Percentiles rank a stretch among this genome's conserved stretches.
phyloP scores from a whole-genome alignment of 2,797 vertebrate species.

The Oreortyx pictus region DNA sequence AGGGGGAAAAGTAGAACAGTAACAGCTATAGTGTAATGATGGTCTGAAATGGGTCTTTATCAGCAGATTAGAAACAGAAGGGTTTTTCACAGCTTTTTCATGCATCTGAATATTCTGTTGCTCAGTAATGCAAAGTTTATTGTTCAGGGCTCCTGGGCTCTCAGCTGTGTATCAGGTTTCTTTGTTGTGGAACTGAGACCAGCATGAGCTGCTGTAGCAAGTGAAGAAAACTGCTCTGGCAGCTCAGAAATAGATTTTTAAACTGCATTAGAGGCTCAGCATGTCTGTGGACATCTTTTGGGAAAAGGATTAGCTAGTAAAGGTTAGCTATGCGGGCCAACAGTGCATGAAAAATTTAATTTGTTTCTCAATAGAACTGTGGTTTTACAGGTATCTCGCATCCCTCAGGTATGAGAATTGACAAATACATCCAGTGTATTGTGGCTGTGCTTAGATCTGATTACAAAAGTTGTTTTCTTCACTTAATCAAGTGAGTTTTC shows the following conservation, averaged over 20 bases:
- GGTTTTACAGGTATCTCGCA: background rate
- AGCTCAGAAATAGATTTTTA: background rate
- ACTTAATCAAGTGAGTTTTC: background rate
- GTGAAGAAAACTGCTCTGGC: background rate
- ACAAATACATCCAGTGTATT: background rate
- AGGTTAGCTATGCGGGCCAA: slow-evolving; percentile 5
- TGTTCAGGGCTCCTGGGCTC: background rate
- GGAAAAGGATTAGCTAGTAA: background rate
- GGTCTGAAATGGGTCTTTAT: background rate
- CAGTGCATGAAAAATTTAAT: background rate
- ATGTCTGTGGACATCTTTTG: background rate
- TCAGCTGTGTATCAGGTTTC: background rate
- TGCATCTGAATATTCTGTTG: background rate
- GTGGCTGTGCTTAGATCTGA: background rate
- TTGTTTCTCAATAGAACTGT: background rate
- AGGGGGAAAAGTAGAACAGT: background rate
- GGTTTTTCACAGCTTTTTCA: rapidly evolving
- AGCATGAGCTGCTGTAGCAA: background rate
- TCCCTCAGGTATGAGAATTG: background rate
- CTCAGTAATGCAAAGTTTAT: background rate
- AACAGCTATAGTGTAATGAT: background rate
- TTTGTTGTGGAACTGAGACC: background rate
- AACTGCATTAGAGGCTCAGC: background rate
- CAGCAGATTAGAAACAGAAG: background rate
- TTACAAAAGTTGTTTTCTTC: background rate